A percentile compares a stretch with the other conserved stretches of the same genome.
These are phyloP conservation scores for Clunio marinus DNA, from an alignment of 2,888 invertebrate species.

Conservation along the genomic window DNA sequence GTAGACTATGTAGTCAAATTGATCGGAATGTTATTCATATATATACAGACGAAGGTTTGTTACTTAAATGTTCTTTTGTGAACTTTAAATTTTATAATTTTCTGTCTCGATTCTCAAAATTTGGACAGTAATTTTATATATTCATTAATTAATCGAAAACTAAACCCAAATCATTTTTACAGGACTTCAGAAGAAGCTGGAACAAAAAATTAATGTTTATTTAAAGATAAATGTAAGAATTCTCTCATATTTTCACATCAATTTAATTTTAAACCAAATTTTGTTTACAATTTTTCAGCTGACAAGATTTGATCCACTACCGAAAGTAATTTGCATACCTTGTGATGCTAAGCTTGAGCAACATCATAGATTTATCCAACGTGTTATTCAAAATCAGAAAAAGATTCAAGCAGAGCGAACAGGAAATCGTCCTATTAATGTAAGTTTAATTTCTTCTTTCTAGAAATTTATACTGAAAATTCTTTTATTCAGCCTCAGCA, in stretches of 20 bases:
- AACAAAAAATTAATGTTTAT: slow-evolving; percentile 36
- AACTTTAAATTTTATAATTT: too few relatives aligned
- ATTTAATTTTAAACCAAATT: not conserved
- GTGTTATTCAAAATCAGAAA: slow-evolving; percentile 33
- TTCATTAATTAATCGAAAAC: too few relatives aligned
- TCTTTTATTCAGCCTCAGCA: slow-evolving; percentile 16
- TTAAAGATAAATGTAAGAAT: slow-evolving; percentile 30
- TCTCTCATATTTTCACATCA: not conserved
- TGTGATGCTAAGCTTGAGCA: slow-evolving; percentile 29
- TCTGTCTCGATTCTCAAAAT: too few relatives aligned
- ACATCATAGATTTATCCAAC: slow-evolving; percentile 33
- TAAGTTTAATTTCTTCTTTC: not conserved
- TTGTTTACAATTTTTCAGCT: not conserved
- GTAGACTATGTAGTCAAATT: slow-evolving; percentile 12
- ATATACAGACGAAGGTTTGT: slow-evolving; percentile 25
- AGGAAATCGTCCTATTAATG: not conserved
- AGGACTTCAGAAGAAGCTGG: slow-evolving; percentile 28
- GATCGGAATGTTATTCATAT: slow-evolving; percentile 27
- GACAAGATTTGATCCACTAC: slow-evolving; percentile 24
- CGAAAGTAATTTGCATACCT: slow-evolving; percentile 23
- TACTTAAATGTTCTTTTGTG: not conserved
- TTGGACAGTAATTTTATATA: too few relatives aligned
- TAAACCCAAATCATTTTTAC: too few relatives aligned
- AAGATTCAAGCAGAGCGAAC: slow-evolving; percentile 23
- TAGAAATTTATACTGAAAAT: not conserved